Conservation (phyloP, 2,888 invertebrate species). For the Scaptomyza flava region DNA sequence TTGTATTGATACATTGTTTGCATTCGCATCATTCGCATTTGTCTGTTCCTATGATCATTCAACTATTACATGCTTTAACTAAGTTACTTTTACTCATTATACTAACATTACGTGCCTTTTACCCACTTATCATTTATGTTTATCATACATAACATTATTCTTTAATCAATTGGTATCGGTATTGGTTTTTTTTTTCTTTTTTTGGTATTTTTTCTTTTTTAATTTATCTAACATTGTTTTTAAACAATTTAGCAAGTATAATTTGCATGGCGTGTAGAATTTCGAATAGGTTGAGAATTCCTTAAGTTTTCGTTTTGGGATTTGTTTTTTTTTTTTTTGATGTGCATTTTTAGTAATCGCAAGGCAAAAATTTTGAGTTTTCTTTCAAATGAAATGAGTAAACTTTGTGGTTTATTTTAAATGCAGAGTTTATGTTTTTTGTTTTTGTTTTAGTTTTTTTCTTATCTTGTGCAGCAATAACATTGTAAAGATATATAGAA, state of each 20-base stretch:
- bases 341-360: slow-evolving; percentile 50
- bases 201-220: slow-evolving; percentile 15
- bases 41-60: slow-evolving; percentile 55
- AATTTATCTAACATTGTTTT: slow-evolving; percentile 40
- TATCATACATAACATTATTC: slow-evolving; percentile 73
- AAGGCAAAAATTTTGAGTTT: slow-evolving; percentile 55
- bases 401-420: slow-evolving; percentile 64
- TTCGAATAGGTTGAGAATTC: slow-evolving; percentile 33
- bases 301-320: slow-evolving; percentile 18
- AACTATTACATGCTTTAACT: slow-evolving; percentile 77
- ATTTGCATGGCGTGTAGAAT: slow-evolving; percentile 46
- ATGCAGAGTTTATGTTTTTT: slow-evolving; percentile 70
- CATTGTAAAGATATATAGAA: slow-evolving; percentile 69
- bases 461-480: slow-evolving; percentile 79
- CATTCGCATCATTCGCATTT: slow-evolving; percentile 47
- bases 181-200: slow-evolving; percentile 28
- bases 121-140: slow-evolving; percentile 54
- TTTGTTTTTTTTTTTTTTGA: background rate
- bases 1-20: slow-evolving; percentile 69
- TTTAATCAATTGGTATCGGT: slow-evolving; percentile 46
- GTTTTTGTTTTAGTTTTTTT: slow-evolving; percentile 28
- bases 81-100: slow-evolving; percentile 67
- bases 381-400: slow-evolving; percentile 57
- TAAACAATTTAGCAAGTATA: slow-evolving; percentile 46
- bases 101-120: slow-evolving; percentile 69